phyloP scores from a whole-genome alignment of 2,888 invertebrate species.

The Frankliniella fusca region DNA sequence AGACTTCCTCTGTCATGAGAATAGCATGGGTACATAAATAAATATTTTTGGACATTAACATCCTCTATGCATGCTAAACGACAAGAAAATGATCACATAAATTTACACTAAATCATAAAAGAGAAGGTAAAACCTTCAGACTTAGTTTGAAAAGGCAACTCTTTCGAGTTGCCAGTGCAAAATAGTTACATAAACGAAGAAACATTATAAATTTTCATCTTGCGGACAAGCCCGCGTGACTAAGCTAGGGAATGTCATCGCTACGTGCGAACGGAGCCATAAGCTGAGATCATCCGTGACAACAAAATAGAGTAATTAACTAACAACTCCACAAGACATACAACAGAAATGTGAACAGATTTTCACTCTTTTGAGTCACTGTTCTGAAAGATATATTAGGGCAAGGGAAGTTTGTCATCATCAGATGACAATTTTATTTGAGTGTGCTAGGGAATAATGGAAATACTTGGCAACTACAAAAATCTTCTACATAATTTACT shows the following conservation, averaged over 20 bases:
- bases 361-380: not conserved
- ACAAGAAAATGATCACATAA: constrained; percentile 23
- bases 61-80: constrained; percentile 13
- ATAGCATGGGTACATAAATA: constrained; percentile 11
- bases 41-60: constrained; percentile 6
- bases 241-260: constrained; percentile 22
- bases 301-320: constrained; percentile 9
- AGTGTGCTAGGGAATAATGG: not conserved
- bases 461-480: not conserved
- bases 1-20: not conserved
- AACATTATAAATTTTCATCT: not conserved
- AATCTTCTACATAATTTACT: constrained; percentile 22
- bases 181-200: not conserved
- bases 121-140: constrained; percentile 4
- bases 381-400: not conserved
- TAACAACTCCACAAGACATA: not conserved
- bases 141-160: not conserved
- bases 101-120: not conserved
- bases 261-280: constrained; percentile 15
- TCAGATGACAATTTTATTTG: not conserved
- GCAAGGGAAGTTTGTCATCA: constrained; percentile 2
- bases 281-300: constrained; percentile 12
- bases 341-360: not conserved
- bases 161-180: not conserved
- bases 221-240: not conserved